Evolutionary conservation across 1,140 invertebrate genomes (phyloP), one percentile per base, ranked within the genome.

Genomic region (Acyrthosiphon pisum): DNA sequence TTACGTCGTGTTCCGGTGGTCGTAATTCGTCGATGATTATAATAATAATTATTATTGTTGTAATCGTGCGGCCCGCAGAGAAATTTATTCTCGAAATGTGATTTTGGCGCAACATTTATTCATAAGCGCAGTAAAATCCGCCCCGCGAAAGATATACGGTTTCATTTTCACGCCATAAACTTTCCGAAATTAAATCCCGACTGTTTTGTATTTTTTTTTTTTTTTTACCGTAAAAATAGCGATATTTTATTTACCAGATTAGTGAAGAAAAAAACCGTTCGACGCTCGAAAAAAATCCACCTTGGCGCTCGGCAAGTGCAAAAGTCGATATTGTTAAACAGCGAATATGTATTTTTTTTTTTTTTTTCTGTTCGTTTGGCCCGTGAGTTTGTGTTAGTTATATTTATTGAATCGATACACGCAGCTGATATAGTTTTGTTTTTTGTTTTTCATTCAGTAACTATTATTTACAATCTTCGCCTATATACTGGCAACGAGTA

Each of bases 111-210:
- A 81, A 81, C 35, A 81, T 81, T 35, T 81, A 81, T 81, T 81
- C n/a, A 81, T 81, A 37, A 81, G 4, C n/a, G 68, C n/a, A 81
- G n/a, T 35, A 37, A 81, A 35, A 81, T n/a, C 76, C 76, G 76
- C 20, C 18, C n/a, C 20, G 35, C 76, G 35, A 81, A 37, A 81
- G 76, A n/a, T 81, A 81, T 81, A 81, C 76, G 14, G 14, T 35
- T 81, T 81, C 76, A 81, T 81, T 81, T 81, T 81, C 76, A 81
- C 76, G 35, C 76, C 76, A 81, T 81, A 81, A 81, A 81, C 76
- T 81, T 81, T 35, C 14, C 20, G 35, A 81, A 81, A 81, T 81
- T 81, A 81, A 81, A 81, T 37, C 76, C 76, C 76, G 35, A 35
- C 76, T 35, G 76, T 81, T n/a, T 37, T 35, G n/a, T 81, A 6